These are phyloP conservation scores for Prionailurus viverrinus DNA, from an alignment of 2,113 vertebrate genomes.

Conservation along the genomic window DNA sequence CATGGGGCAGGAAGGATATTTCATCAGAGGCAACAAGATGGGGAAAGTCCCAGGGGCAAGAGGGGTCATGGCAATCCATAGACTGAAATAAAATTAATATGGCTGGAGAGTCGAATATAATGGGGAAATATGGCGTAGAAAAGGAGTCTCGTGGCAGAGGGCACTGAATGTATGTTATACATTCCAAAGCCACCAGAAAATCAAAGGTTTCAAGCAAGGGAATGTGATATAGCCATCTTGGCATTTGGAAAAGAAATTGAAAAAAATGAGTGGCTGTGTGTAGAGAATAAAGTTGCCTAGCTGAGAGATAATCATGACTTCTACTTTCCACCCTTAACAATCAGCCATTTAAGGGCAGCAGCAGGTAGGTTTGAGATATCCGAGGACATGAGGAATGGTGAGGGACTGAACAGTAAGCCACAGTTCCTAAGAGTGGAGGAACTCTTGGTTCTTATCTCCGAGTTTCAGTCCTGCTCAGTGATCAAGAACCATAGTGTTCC, in stretches of 20 bases:
- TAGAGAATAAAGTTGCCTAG: not conserved
- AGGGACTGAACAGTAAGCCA: not conserved
- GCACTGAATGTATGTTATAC: rapidly evolving
- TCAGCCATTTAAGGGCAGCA: not conserved
- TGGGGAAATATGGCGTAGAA: not conserved
- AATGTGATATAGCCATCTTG: not conserved
- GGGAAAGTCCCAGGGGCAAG: not conserved
- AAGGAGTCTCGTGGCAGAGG: not conserved
- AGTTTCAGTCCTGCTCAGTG: not conserved
- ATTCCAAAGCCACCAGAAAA: not conserved
- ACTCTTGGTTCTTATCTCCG: not conserved
- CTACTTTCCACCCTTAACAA: not conserved
- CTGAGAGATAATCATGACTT: not conserved
- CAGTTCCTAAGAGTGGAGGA: not conserved
- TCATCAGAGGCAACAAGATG: not conserved
- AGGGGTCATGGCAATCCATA: not conserved
- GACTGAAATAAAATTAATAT: not conserved
- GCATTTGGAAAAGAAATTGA: not conserved
- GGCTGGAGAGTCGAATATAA: not conserved
- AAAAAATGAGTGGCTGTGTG: not conserved
- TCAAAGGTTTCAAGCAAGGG: not conserved
- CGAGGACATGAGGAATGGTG: not conserved
- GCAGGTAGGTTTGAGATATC: not conserved
- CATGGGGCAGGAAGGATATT: not conserved
- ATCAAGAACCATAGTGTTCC: not conserved